Base-by-base conservation (phyloP, 1,140 invertebrate genomes). In the Hycleus phaleratus region DNA sequence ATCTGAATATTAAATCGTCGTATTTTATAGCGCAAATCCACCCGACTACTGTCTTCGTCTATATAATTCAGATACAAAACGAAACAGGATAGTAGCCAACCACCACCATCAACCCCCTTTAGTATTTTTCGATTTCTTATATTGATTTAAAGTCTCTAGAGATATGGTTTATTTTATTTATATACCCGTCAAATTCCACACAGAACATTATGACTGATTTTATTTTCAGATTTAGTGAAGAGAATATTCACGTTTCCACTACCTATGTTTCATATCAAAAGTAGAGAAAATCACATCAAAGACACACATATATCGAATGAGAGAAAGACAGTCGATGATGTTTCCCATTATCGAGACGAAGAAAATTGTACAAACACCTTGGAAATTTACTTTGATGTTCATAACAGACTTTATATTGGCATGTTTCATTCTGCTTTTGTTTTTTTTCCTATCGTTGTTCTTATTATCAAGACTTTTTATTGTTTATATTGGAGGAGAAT, bases 181-280 rank as follows among this genome's bases (percentile, higher is more conserved):
- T 18, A 18, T 18, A 18, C 32, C 32, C 46, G 47, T 26, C 25
- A 47, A 46, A 50, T 57, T 49, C 56, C 47, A 49, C 56, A 32
- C 32, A 1, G 32, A 18, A 32, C 32, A 3, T 7, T 32, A 7
- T 32, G 32, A 32, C 32, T 32, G 32, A 32, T 32, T 32, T 32
- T 7, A 5, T 32, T 32, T 32, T 4, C 7, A 32, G 32, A 32
- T 32, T 32, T 32, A 32, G 32, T 7, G 47, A n/a, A 46, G 49
- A 57, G 49, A 47, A 63, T 63, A 63, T 63, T 59, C 61, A 63
- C 60, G 61, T 59, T 60, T 51, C 56, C 57, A 18, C 18, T 18
- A 18, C 18, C 32, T 58, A 60, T 59, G 58, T 59, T 60, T 51
- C 56, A 60, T 58, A 60, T 63, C 62, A 63, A 63, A 63, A 18